A percentile compares a stretch with the other conserved stretches of the same genome.
Conservation (phyloP, 2,888 invertebrate genomes). For the Andrena camellia region DNA sequence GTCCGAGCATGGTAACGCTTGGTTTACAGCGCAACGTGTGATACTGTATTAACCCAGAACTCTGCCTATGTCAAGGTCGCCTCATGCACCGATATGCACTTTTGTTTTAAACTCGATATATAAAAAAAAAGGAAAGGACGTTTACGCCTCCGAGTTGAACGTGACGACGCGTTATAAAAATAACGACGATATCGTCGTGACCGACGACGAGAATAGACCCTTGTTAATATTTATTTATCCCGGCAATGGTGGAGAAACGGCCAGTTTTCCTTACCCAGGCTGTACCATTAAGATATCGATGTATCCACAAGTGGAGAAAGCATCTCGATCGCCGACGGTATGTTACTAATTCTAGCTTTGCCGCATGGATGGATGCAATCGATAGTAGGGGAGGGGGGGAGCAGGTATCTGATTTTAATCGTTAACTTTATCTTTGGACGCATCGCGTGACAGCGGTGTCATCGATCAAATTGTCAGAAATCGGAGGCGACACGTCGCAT, state of each 20-base stretch:
- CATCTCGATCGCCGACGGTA: no score
- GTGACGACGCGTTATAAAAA: constrained; percentile 10
- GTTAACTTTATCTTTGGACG: constrained; percentile 32
- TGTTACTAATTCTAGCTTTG: neutral
- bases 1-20: constrained; percentile 18
- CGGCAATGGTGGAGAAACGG: neutral
- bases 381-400: neutral
- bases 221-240: neutral
- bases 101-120: neutral
- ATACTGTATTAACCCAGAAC: neutral
- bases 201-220: neutral
- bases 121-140: neutral
- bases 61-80: neutral
- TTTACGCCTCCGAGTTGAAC: neutral
- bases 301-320: no score
- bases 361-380: constrained; percentile 9
- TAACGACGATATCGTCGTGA: neutral
- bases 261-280: no score
- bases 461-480: constrained; percentile 42
- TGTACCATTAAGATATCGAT: no score
- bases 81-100: neutral
- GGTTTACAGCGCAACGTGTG: neutral
- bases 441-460: constrained; percentile 44
- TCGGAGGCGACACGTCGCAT: constrained; percentile 27
- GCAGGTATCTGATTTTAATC: constrained; percentile 43